phyloP scores from a whole-genome alignment of 2,797 vertebrate species.

The Sandelia bainsii region DNA sequence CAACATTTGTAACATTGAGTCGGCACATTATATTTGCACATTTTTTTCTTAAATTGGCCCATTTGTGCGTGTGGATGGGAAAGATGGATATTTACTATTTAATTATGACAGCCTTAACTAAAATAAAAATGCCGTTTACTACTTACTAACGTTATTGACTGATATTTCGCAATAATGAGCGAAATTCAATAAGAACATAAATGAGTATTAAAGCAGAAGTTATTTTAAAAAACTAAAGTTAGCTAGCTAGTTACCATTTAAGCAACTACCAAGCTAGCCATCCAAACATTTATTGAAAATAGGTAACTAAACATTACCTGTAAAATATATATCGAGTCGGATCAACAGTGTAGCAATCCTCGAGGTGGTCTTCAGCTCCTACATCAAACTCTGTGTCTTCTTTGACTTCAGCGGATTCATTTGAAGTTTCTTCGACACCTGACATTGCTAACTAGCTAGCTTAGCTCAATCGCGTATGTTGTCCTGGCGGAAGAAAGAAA shows the following conservation, averaged over 20 bases:
- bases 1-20: background rate
- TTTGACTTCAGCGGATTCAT: conserved; percentile 44
- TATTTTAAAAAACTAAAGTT: background rate
- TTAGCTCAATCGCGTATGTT: conserved; percentile 15
- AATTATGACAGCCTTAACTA: background rate
- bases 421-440: conserved; percentile 54
- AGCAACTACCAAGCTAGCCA: conserved; percentile 42
- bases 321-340: conserved; percentile 77
- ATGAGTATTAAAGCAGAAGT: background rate
- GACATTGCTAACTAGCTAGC: conserved; percentile 70
- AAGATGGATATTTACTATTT: background rate
- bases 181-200: background rate
- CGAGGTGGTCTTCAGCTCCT: conserved; percentile 52
- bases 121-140: too few relatives aligned
- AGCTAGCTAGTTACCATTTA: background rate
- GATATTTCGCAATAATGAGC: background rate
- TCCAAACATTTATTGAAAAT: background rate
- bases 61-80: background rate
- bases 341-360: conserved; percentile 56
- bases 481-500: fast-evolving
- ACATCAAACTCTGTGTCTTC: conserved; percentile 55
- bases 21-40: background rate
- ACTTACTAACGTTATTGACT: too few relatives aligned
- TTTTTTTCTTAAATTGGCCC: background rate
- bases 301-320: conserved; percentile 62